These are phyloP conservation scores for Cetoscarus ocellatus DNA, from an alignment of 2,797 vertebrate genomes.

Conservation along the genomic window DNA sequence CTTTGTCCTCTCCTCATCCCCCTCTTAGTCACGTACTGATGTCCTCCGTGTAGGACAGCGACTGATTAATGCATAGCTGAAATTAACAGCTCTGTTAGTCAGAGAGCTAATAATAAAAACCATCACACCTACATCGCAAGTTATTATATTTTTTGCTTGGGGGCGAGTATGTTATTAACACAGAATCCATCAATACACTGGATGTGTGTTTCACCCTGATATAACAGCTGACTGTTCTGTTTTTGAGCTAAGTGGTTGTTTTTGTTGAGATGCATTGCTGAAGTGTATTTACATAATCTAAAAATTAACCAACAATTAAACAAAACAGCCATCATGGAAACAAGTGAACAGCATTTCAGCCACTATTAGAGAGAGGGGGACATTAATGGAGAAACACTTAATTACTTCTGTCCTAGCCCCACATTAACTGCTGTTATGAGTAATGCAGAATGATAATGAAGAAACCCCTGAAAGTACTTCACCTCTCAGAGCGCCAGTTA, in stretches of 20 bases:
- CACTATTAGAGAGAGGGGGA: constrained; percentile 38
- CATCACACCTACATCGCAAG: constrained; percentile 40
- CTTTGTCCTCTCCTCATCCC: constrained; percentile 24
- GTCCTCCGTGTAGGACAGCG: constrained; percentile 15
- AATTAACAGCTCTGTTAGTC: constrained; percentile 45
- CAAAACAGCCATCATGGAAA: constrained; percentile 40
- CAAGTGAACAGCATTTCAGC: constrained; percentile 38
- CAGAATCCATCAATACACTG: constrained; percentile 30
- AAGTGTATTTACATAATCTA: constrained; percentile 16
- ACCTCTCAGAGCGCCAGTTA: constrained; percentile 45
- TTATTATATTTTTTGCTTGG: constrained; percentile 45
- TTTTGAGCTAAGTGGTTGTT: constrained; percentile 2
- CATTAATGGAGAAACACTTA: constrained; percentile 64
- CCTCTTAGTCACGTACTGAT: constrained; percentile 10
- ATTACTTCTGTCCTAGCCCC: constrained; percentile 54
- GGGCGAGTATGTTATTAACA: constrained; percentile 42
- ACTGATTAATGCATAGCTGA: constrained; percentile 49
- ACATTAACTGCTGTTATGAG: constrained; percentile 56
- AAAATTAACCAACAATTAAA: constrained; percentile 33
- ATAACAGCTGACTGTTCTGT: not conserved
- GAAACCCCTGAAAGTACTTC: constrained; percentile 45
- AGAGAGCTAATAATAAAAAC: constrained; percentile 46
- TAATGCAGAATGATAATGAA: constrained; percentile 60
- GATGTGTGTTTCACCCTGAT: constrained; percentile 4
- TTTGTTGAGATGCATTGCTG: constrained; percentile 14